Conservation (phyloP, 1,140 invertebrate species). For the Manduca sexta region DNA sequence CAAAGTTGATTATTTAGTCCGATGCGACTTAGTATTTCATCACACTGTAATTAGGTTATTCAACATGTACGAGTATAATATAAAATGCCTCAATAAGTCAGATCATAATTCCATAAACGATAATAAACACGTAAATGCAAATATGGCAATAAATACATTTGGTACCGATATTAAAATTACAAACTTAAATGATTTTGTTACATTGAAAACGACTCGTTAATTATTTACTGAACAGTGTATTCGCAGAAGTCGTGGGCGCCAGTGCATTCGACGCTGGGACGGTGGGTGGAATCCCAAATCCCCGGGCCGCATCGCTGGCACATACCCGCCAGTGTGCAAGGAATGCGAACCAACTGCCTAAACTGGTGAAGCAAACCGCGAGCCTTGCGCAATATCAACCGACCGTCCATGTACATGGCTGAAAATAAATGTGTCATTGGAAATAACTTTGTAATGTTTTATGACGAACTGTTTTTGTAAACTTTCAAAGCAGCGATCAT, state of each 20-base stretch:
- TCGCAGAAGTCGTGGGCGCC: slow-evolving; percentile 53
- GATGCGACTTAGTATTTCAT: too few relatives aligned
- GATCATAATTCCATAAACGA: too few relatives aligned
- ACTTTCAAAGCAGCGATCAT: too few relatives aligned
- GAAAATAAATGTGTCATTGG: slow-evolving; percentile 3
- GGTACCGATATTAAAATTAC: too few relatives aligned
- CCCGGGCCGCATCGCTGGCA: slow-evolving; percentile 91
- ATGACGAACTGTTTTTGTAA: too few relatives aligned
- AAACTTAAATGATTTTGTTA: too few relatives aligned
- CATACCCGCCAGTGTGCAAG: slow-evolving; percentile 89
- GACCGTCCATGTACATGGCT: slow-evolving; percentile 97
- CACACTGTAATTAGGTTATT: too few relatives aligned
- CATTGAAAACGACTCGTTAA: neutral
- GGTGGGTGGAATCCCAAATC: slow-evolving; percentile 94
- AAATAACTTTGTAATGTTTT: neutral
- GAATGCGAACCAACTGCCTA: slow-evolving; percentile 86
- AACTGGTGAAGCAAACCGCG: slow-evolving; percentile 93
- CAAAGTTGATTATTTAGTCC: too few relatives aligned
- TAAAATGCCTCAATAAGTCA: too few relatives aligned
- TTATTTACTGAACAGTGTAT: slow-evolving; percentile 46
- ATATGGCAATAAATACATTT: too few relatives aligned
- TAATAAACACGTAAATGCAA: too few relatives aligned
- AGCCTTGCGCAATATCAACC: slow-evolving; percentile 91
- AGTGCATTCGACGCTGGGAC: slow-evolving; percentile 78
- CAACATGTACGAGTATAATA: too few relatives aligned